A percentile compares a stretch with the other conserved stretches of the same genome.
Conservation (phyloP, 2,797 vertebrate species). For the Parotocinclus haroldoi region DNA sequence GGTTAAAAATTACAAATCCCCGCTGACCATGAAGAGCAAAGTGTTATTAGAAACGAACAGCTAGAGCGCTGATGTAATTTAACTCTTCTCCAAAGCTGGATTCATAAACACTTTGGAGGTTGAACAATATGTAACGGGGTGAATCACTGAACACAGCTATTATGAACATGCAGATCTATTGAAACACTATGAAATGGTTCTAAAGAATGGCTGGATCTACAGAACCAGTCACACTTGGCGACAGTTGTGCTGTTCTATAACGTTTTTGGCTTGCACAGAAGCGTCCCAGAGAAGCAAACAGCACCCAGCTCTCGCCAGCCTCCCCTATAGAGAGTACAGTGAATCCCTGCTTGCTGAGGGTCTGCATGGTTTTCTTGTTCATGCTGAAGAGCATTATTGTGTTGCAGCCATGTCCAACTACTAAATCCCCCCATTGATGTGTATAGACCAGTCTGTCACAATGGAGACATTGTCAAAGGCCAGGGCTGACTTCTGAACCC, state of each 20-base stretch:
- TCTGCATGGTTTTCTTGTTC: constrained; percentile 62
- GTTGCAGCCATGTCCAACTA: constrained; percentile 70
- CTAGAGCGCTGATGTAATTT: too few relatives aligned
- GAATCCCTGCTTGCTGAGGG: constrained; percentile 59
- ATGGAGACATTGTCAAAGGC: constrained; percentile 69
- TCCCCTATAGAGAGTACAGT: constrained; percentile 49
- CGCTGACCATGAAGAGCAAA: constrained; percentile 25
- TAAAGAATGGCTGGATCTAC: too few relatives aligned
- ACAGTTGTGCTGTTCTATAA: not conserved
- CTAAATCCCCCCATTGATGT: constrained; percentile 80
- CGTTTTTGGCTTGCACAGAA: constrained; percentile 12
- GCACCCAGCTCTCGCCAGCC: constrained; percentile 50
- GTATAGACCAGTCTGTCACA: constrained; percentile 67
- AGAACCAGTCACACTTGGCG: constrained; percentile 11
- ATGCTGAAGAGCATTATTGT: constrained; percentile 75
- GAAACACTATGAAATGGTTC: too few relatives aligned
- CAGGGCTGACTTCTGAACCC: constrained; percentile 73
- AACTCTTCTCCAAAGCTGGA: too few relatives aligned
- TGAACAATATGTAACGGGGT: not conserved
- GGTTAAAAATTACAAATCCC: constrained; percentile 33
- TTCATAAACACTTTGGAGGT: too few relatives aligned
- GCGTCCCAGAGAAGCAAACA: constrained; percentile 23
- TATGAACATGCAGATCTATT: too few relatives aligned
- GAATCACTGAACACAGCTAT: not conserved
- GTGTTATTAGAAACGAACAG: constrained; percentile 2